Conservation (phyloP, 2,888 invertebrate species). For the Xestia xanthographa region DNA sequence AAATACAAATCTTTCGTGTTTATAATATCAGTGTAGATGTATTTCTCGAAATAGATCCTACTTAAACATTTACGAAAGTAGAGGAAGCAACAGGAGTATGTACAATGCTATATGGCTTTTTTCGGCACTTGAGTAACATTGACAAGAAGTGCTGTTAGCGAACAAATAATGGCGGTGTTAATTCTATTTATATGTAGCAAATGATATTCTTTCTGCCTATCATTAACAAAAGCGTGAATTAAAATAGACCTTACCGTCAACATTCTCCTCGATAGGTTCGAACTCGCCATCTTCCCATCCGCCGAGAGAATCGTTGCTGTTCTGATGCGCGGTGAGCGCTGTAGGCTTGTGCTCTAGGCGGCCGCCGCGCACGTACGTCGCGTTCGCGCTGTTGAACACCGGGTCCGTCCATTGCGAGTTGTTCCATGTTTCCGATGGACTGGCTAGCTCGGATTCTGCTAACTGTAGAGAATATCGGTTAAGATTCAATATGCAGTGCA, state of each 20-base stretch:
- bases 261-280: slow-evolving; percentile 94
- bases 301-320: slow-evolving; percentile 89
- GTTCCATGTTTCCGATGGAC: slow-evolving; percentile 92
- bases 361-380: slow-evolving; percentile 78
- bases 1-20: too few species aligned
- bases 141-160: background rate
- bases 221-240: background rate
- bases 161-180: background rate
- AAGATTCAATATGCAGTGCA: slow-evolving; percentile 26
- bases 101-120: background rate
- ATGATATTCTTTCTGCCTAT: background rate
- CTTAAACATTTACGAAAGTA: background rate
- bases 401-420: slow-evolving; percentile 86
- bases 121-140: background rate
- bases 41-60: background rate
- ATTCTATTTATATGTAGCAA: background rate
- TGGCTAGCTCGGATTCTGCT: slow-evolving; percentile 89
- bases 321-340: slow-evolving; percentile 84
- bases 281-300: slow-evolving; percentile 96
- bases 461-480: slow-evolving; percentile 72
- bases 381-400: slow-evolving; percentile 77
- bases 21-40: too few species aligned
- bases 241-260: slow-evolving; percentile 83
- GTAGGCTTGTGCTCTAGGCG: slow-evolving; percentile 75
- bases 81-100: background rate